A percentile compares a stretch with the other conserved stretches of the same genome.
These are phyloP conservation scores for Thripadectes ignobilis DNA, from an alignment of 2,797 vertebrate genomes.

Conservation along the genomic window DNA sequence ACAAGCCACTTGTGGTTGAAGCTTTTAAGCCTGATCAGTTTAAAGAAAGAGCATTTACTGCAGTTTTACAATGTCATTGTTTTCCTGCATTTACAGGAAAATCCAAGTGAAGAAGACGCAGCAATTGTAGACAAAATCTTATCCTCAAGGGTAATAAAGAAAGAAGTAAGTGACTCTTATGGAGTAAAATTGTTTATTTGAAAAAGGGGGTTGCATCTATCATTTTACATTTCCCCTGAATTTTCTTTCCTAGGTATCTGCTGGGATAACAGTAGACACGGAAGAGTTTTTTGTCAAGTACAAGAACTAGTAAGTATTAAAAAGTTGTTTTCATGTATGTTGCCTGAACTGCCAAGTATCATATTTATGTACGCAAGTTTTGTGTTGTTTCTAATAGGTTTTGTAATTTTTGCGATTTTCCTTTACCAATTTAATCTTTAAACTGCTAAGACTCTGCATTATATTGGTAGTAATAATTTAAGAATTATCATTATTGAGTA, in stretches of 20 bases:
- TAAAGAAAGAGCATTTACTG: not conserved
- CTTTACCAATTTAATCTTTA: not conserved
- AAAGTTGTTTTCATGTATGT: not conserved
- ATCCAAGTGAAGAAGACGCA: slow-evolving; percentile 97
- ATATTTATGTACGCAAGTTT: not conserved
- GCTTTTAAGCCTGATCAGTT: not conserved
- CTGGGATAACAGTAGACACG: slow-evolving; percentile 88
- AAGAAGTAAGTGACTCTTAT: slow-evolving; percentile 86
- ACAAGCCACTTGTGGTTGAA: not conserved
- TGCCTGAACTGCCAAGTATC: not conserved
- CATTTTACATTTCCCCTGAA: not conserved
- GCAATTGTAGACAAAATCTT: slow-evolving; percentile 99
- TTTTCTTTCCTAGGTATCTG: slow-evolving; percentile 82
- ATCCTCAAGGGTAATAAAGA: slow-evolving; percentile 89
- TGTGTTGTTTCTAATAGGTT: not conserved
- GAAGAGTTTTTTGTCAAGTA: slow-evolving; percentile 99
- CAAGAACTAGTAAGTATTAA: slow-evolving; percentile 96
- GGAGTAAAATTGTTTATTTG: not conserved
- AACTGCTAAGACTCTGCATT: not conserved
- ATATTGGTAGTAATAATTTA: not conserved
- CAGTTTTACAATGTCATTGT: not conserved
- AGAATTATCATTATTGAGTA: not conserved
- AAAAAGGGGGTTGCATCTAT: not conserved
- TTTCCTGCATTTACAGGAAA: slow-evolving; percentile 82
- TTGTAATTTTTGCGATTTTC: not conserved